Evolutionary conservation across 64 coral and sea anemone genomes (phyloP).

Genomic region (Platygyra sinensis): DNA sequence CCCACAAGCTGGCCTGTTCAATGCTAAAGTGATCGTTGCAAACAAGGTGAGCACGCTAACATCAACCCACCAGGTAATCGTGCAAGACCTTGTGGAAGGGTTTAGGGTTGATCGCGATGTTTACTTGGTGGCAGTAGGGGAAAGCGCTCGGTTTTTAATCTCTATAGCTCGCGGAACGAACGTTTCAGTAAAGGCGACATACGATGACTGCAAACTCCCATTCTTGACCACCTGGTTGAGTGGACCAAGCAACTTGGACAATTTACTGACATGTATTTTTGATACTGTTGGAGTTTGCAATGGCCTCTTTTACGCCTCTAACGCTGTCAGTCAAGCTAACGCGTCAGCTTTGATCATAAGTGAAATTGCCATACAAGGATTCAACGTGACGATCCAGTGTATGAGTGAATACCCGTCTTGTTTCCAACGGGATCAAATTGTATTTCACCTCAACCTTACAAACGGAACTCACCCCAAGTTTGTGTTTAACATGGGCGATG

Average conservation of each 20-base stretch:
- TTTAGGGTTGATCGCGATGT: background rate
- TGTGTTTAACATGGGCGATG: conserved; percentile 35
- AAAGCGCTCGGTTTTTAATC: background rate
- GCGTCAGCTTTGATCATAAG: conserved; percentile 14
- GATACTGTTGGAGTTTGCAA: conserved; percentile 4
- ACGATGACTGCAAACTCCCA: background rate
- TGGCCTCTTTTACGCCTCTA: conserved; percentile 27
- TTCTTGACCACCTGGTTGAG: background rate
- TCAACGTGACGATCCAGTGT: conserved; percentile 27
- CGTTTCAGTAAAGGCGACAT: conserved; percentile 3
- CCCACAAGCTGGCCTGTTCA: conserved; percentile 23
- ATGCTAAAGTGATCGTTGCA: background rate
- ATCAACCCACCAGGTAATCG: background rate
- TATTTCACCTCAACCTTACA: conserved; percentile 6
- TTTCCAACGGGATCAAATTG: conserved; percentile 35
- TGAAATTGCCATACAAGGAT: conserved; percentile 30
- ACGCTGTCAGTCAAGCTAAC: conserved; percentile 19
- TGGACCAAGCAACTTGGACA: background rate
- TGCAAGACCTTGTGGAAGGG: conserved; percentile 12
- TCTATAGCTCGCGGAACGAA: background rate
- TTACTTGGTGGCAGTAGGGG: background rate
- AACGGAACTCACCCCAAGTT: conserved; percentile 43
- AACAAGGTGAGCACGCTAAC: conserved; percentile 36
- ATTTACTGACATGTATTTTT: background rate
- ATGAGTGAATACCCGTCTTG: conserved; percentile 39